Percentiles rank a stretch among this genome's conserved stretches.
Conservation (phyloP, 2,888 invertebrate species). For the Nemotelus pantherinus region DNA sequence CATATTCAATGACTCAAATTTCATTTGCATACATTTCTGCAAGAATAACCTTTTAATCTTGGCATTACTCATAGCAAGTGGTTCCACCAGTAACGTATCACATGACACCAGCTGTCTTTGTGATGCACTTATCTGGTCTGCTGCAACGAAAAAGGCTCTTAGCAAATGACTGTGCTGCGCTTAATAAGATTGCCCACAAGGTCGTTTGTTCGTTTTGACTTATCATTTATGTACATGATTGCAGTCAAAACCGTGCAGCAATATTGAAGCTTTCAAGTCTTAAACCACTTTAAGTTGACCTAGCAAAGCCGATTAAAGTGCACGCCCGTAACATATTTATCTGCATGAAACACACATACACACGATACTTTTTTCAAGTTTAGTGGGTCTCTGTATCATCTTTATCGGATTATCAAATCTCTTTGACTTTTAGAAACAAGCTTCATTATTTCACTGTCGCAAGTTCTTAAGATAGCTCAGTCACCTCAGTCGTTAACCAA, state of each 20-base stretch:
- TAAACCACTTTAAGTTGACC: too few species aligned
- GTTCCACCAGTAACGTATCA: neutral
- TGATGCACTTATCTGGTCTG: neutral
- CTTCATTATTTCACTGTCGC: neutral
- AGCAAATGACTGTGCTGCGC: neutral
- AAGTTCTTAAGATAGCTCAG: neutral
- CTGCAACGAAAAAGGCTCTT: constrained; percentile 6
- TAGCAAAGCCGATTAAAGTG: too few species aligned
- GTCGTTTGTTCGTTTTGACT: neutral
- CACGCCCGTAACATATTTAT: too few species aligned
- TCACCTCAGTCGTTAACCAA: too few species aligned
- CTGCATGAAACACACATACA: too few species aligned
- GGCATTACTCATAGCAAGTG: neutral
- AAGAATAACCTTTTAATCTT: too few species aligned
- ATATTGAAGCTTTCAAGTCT: neutral
- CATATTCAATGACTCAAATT: too few species aligned
- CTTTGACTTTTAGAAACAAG: neutral
- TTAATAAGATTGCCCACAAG: neutral
- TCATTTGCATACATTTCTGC: too few species aligned
- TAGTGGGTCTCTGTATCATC: constrained; percentile 3
- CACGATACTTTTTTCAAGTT: neutral
- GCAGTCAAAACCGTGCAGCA: neutral
- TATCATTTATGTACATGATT: too few species aligned
- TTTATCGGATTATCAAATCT: constrained; percentile 7
- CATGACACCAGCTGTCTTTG: neutral